Evolutionary conservation across 2,888 invertebrate species (phyloP).

Genomic region (Caenorhabditis sp.): DNA sequence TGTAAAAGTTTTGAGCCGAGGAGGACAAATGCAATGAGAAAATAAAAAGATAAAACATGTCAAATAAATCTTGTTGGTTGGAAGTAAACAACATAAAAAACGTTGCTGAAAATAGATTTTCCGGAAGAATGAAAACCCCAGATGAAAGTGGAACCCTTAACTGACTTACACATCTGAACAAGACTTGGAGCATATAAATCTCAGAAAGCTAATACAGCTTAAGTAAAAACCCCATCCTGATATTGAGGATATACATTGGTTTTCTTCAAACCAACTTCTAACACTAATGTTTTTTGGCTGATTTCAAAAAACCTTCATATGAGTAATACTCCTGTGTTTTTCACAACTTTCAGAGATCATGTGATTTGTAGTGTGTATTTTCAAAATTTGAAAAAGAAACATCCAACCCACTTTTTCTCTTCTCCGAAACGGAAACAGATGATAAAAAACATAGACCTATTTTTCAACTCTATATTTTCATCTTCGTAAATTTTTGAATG

Average conservation of each 20-base stretch:
- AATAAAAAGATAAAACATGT: background rate
- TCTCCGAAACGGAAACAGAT: background rate
- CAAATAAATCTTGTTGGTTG: background rate
- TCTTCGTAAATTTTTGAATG: constrained; percentile 6
- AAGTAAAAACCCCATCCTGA: too few relatives aligned
- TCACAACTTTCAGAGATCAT: too few relatives aligned
- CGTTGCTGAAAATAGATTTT: background rate
- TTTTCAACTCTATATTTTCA: background rate
- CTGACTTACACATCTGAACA: too few relatives aligned
- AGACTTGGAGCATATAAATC: too few relatives aligned
- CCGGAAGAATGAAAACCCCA: background rate
- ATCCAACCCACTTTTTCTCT: background rate
- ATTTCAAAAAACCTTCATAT: too few relatives aligned
- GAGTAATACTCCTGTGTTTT: too few relatives aligned
- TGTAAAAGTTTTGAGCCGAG: background rate
- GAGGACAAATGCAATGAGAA: background rate
- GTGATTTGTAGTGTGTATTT: too few relatives aligned
- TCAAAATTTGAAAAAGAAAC: too few relatives aligned
- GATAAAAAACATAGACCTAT: background rate
- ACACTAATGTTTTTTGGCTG: too few relatives aligned
- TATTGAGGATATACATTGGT: too few relatives aligned
- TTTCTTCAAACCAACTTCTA: too few relatives aligned
- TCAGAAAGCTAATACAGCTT: too few relatives aligned
- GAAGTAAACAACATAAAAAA: background rate
- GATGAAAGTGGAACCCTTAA: background rate